Base-by-base conservation (phyloP, 1,140 invertebrate genomes). In the Panagrolaimus sp. region DNA sequence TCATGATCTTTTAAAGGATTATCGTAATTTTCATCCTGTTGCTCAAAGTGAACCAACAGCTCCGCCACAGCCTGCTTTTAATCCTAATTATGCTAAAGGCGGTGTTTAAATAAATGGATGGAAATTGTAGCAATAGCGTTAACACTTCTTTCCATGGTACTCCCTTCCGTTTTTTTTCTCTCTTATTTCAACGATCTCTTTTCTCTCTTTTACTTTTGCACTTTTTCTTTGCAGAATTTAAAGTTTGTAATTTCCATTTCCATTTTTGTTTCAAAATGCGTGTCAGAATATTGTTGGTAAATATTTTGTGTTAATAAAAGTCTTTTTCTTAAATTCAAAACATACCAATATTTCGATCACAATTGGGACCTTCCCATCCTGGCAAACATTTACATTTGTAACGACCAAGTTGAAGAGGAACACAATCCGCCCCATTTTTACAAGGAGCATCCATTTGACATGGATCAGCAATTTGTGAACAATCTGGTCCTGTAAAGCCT, bases 341-440 rank as follows among this genome's bases (percentile, higher is more conserved):
- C 71, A 76, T 74, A 87, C 86, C 86, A 38, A 88, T 93, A 82
- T 99, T 97, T 11, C 89, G 88, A 83, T 96, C 92, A 84, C 96
- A 99, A 70, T 90, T 89, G 75, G 91, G 89, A 72, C 94, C 93
- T 84, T 93, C 92, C 92, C 93, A 96, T 38, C 94, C 93, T 47
- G 91, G 89, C 48, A 90, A 83, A 84, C 94, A 97, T 80, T 93
- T 90, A 79, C 93, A 96, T 80, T 91, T 93, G 83, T 90, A 96
- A 75, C 93, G 87, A 5, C 92, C 92, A 62, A 86, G 70, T 79
- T 85, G 74, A 73, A 77, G n/a, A 70, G 46, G 92, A 91, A 92
- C 87, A 78, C 93, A 97, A 23, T 88, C 88, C 7, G 90, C 93
- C 11, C 90, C 91, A 80, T 96, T 95, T 45, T 88, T 88, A 79